Evolutionary conservation across 2,888 invertebrate genomes (phyloP).

Genomic region (Pasiphila rectangulata): DNA sequence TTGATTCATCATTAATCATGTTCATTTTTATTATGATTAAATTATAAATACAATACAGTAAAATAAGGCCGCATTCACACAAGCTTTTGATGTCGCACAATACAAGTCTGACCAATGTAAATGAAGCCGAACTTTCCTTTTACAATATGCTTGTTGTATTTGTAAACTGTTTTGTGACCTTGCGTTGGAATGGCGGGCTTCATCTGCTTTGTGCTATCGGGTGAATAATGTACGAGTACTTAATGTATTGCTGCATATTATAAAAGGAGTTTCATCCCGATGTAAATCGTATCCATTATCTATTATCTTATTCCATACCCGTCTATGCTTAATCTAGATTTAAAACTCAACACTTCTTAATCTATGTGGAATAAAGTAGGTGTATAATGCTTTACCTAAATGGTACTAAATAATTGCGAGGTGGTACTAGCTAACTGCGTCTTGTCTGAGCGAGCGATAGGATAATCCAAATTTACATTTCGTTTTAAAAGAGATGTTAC

Average conservation of each 20-base stretch:
- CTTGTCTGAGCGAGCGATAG: slow-evolving; percentile 44
- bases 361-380: slow-evolving; percentile 72
- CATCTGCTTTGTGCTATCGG: slow-evolving; percentile 4
- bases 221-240: background rate
- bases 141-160: slow-evolving; percentile 56
- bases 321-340: slow-evolving; percentile 61
- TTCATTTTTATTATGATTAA: slow-evolving; percentile 38
- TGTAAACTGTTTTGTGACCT: slow-evolving; percentile 58
- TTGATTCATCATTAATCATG: slow-evolving; percentile 47
- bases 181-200: slow-evolving; percentile 19
- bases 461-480: slow-evolving; percentile 12
- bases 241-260: slow-evolving; percentile 46
- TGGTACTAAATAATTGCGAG: slow-evolving; percentile 70
- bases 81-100: slow-evolving; percentile 67
- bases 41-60: slow-evolving; percentile 49
- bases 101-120: slow-evolving; percentile 67
- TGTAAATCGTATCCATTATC: slow-evolving; percentile 41
- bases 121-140: slow-evolving; percentile 66
- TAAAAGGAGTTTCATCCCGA: slow-evolving; percentile 59
- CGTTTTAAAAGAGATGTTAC: too few relatives aligned
- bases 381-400: slow-evolving; percentile 54
- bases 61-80: slow-evolving; percentile 73
- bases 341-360: slow-evolving; percentile 67
- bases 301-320: slow-evolving; percentile 51
- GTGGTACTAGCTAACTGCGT: slow-evolving; percentile 65